Evolutionary conservation across 2,113 vertebrate genomes (phyloP).

Genomic region (Campylomormyrus numenius): DNA sequence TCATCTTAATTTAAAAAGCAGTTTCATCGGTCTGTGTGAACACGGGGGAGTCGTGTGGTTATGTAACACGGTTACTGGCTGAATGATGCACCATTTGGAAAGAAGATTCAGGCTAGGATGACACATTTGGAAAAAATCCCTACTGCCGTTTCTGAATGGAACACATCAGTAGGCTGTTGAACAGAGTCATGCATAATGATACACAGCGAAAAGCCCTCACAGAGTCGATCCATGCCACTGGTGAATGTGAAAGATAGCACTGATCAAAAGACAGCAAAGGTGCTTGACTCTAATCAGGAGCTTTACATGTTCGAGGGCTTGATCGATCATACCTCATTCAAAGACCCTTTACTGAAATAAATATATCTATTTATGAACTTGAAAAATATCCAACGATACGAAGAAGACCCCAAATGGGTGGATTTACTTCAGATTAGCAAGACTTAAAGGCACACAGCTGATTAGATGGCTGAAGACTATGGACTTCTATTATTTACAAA

Average conservation of each 20-base stretch:
- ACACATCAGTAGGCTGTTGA: not conserved
- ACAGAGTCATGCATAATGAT: not conserved
- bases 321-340: not conserved
- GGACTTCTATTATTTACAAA: not conserved
- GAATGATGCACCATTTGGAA: not conserved
- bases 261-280: not conserved
- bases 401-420: not conserved
- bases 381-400: not conserved
- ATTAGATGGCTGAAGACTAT: not conserved
- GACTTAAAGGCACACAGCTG: not conserved
- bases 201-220: not conserved
- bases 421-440: not conserved
- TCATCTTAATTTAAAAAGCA: no score
- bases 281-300: not conserved
- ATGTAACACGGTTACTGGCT: not conserved
- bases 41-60: not conserved
- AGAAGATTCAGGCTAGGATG: not conserved
- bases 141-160: not conserved
- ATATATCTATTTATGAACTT: not conserved
- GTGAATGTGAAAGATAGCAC: not conserved
- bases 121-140: not conserved
- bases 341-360: not conserved
- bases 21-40: not conserved
- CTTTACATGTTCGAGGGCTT: not conserved
- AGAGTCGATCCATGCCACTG: not conserved